These are phyloP conservation scores for Ranitomeya imitator DNA, from an alignment of 2,113 vertebrate species.

Conservation along the genomic window DNA sequence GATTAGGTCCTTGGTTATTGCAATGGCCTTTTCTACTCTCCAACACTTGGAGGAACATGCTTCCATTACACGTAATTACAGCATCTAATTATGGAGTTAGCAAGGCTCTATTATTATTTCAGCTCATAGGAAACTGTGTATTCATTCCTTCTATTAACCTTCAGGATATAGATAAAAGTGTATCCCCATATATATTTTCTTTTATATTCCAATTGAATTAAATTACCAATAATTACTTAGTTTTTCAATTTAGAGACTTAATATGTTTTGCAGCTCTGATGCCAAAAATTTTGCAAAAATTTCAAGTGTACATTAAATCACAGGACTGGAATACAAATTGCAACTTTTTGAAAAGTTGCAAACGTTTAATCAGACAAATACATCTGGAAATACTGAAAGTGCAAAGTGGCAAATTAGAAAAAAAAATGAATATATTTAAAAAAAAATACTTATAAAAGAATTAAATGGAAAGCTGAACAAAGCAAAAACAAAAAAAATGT, in stretches of 20 bases:
- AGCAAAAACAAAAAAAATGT: too few species aligned
- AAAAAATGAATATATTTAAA: too few species aligned
- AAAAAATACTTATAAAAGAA: too few species aligned
- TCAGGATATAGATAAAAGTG: conserved; percentile 6
- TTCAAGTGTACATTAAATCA: too few species aligned
- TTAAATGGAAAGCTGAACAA: too few species aligned
- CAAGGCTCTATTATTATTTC: conserved; percentile 22
- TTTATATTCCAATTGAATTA: background rate
- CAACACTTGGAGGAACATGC: background rate
- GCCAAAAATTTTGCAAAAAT: too few species aligned
- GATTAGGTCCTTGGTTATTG: background rate
- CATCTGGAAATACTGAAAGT: too few species aligned
- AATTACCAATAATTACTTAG: background rate
- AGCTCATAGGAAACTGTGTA: background rate
- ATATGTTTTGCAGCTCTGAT: too few species aligned
- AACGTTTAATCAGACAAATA: too few species aligned
- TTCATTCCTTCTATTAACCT: conserved; percentile 34
- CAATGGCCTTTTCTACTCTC: background rate
- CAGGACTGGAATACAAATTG: too few species aligned
- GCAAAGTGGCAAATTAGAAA: too few species aligned
- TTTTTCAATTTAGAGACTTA: background rate
- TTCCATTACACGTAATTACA: conserved; percentile 17
- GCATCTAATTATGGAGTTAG: conserved; percentile 27
- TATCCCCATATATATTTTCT: conserved; percentile 23
- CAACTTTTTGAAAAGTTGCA: too few species aligned